Evolutionary conservation across 2,888 invertebrate species (phyloP).

Genomic region (Dryocosmus kuriphilus): DNA sequence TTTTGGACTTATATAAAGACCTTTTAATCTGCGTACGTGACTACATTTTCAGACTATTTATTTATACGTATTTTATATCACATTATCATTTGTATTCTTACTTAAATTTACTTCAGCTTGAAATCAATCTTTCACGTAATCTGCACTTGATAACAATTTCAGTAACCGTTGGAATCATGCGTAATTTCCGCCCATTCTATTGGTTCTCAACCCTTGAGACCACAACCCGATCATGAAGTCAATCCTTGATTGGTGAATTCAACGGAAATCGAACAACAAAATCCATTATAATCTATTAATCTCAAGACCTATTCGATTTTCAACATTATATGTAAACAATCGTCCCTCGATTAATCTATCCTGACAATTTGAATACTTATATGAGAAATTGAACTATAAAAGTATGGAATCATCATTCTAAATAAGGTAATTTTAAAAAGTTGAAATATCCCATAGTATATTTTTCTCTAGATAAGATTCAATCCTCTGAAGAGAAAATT

Average conservation of each 20-base stretch:
- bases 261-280: constrained; percentile 15
- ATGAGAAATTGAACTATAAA: no score
- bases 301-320: constrained; percentile 35
- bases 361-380: no score
- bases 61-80: background rate
- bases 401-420: no score
- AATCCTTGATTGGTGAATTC: constrained; percentile 25
- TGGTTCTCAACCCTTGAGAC: background rate
- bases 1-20: no score
- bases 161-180: constrained; percentile 21
- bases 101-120: background rate
- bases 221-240: constrained; percentile 18
- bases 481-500: no score
- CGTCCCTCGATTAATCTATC: no score
- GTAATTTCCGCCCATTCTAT: constrained; percentile 6
- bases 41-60: no score
- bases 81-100: background rate
- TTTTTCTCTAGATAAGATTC: no score
- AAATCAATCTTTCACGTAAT: background rate
- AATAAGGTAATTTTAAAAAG: no score
- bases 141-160: background rate
- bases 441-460: no score
- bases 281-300: constrained; percentile 37
- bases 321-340: constrained; percentile 17
- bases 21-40: no score